phyloP scores from a whole-genome alignment of 2,888 invertebrate genomes.

The Drosophila subsilvestris region DNA sequence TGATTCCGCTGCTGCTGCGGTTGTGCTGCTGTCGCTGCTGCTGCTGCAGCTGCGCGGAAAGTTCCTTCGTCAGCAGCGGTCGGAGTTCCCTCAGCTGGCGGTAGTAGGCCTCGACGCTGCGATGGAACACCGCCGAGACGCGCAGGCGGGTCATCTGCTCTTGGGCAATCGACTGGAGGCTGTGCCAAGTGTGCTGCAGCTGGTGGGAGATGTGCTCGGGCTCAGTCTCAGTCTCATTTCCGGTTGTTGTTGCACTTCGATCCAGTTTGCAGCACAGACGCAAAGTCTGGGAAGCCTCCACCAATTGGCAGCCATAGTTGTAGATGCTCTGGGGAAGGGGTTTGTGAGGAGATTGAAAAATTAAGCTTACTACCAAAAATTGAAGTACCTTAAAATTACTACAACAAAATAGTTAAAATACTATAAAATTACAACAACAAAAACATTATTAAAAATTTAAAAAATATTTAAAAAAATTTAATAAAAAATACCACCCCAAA shows the following conservation, averaged over 20 bases:
- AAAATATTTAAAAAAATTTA: too few relatives aligned
- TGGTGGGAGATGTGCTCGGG: constrained; percentile 86
- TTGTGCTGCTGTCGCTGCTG: constrained; percentile 71
- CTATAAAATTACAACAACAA: too few relatives aligned
- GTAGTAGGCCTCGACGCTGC: constrained; percentile 88
- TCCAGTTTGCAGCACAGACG: constrained; percentile 89
- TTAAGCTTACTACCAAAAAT: too few relatives aligned
- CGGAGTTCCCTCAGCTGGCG: constrained; percentile 87
- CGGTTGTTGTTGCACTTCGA: constrained; percentile 76
- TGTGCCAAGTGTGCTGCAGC: constrained; percentile 88
- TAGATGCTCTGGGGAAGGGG: constrained; percentile 87
- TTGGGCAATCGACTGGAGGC: constrained; percentile 88
- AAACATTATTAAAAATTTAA: too few relatives aligned
- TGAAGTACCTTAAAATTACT: too few relatives aligned
- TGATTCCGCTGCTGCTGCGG: constrained; percentile 68
- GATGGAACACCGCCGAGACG: constrained; percentile 90
- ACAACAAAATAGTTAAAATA: too few relatives aligned
- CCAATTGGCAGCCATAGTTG: constrained; percentile 91
- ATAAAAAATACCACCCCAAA: too few relatives aligned
- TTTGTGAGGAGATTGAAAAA: too few relatives aligned
- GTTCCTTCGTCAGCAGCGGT: constrained; percentile 85
- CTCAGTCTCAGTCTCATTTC: constrained; percentile 71
- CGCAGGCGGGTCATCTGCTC: constrained; percentile 91
- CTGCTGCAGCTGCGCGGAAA: constrained; percentile 60
- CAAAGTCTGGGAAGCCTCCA: constrained; percentile 90